These are phyloP conservation scores for Strigamia crassipes DNA, from an alignment of 2,888 invertebrate species.

Conservation along the genomic window DNA sequence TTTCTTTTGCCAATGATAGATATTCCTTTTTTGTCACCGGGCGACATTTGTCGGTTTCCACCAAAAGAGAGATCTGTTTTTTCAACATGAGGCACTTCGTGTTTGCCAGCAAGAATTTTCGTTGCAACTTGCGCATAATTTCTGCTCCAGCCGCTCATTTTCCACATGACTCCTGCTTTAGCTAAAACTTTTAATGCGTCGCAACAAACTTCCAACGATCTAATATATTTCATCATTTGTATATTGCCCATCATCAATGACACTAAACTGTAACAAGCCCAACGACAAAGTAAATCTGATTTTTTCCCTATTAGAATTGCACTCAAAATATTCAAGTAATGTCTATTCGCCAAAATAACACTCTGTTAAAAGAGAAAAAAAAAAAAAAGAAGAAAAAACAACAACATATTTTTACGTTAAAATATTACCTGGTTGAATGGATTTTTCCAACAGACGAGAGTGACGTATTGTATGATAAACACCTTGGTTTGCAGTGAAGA, in stretches of 20 bases:
- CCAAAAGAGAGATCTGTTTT: no score
- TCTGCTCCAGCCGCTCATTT: not conserved
- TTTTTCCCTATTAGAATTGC: not conserved
- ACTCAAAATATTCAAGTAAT: not conserved
- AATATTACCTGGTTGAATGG: not conserved
- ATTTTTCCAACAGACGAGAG: not conserved
- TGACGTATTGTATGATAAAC: not conserved
- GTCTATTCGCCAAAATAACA: not conserved
- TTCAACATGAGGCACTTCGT: not conserved
- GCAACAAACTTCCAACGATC: not conserved
- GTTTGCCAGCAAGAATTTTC: not conserved
- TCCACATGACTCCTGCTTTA: not conserved
- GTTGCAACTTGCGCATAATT: slow-evolving; percentile 7
- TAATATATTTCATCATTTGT: not conserved
- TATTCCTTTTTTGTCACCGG: no score
- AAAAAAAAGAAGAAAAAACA: no score
- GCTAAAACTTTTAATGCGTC: not conserved
- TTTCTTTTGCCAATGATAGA: no score
- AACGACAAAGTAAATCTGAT: slow-evolving; percentile 11
- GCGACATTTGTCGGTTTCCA: no score
- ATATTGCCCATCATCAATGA: not conserved
- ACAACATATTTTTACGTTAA: not conserved
- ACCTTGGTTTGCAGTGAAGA: not conserved
- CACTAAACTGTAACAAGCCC: not conserved
- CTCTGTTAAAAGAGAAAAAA: not conserved